These are phyloP conservation scores for Apistogramma diplotaenia DNA, from an alignment of 2,113 vertebrate species.

Conservation along the genomic window DNA sequence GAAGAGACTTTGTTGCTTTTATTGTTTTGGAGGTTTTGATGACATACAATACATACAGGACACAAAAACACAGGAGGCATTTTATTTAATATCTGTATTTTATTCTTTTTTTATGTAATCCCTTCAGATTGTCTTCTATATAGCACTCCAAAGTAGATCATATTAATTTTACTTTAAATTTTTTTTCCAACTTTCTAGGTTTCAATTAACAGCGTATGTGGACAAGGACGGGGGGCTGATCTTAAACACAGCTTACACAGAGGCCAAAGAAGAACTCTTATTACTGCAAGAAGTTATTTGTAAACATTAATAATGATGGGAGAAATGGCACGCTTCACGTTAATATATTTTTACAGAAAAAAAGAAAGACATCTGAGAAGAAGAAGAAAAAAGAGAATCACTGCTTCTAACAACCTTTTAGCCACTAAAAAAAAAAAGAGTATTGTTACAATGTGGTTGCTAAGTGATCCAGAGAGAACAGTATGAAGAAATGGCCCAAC, in stretches of 20 bases:
- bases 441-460: slow-evolving; percentile 13
- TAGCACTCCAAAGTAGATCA: not conserved
- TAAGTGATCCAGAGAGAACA: slow-evolving; percentile 24
- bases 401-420: not conserved
- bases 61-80: not conserved
- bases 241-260: not conserved
- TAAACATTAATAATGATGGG: not conserved
- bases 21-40: not conserved
- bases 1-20: not conserved
- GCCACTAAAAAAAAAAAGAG: slow-evolving; percentile 8
- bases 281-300: not conserved
- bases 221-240: not conserved
- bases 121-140: not conserved
- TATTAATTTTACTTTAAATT: not conserved
- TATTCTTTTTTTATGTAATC: not conserved
- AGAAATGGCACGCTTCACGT: not conserved
- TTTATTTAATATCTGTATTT: not conserved
- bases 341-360: not conserved
- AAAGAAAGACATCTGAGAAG: not conserved
- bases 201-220: not conserved
- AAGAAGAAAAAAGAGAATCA: not conserved
- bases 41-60: not conserved
- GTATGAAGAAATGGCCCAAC: slow-evolving; percentile 4
- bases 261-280: fast-evolving
- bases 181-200: not conserved